Evolutionary conservation across 2,888 invertebrate genomes (phyloP), one percentile per base, ranked within the genome.

Genomic region (Neoascia interrupta): DNA sequence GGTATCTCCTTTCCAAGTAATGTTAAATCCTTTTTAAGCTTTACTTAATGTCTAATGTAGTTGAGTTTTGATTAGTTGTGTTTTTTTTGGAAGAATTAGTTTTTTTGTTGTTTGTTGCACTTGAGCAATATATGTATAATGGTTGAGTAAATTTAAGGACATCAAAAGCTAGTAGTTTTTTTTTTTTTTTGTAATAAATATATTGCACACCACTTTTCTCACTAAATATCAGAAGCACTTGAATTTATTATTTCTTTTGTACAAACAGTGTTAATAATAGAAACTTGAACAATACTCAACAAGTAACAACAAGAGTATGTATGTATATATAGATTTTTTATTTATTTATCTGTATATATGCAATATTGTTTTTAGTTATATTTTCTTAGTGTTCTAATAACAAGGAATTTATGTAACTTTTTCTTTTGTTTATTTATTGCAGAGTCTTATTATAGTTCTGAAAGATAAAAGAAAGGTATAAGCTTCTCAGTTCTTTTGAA

Each of bases 271-370:
- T n/a, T n/a, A 68, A 54, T 61, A 66, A 64, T 58, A 68, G 61
- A 79, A 66, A 72, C 66, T 73, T 61, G 47, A 79, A 79, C 72
- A 73, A 79, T 60, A 19, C 26, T 66, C 39, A 79, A 68, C 72
- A 73, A 72, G 23, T 68, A 79, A 79, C 79, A 79, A 79, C n/a
- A n/a, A n/a, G n/a, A n/a, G n/a, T 41, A 61, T 60, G 15, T 53
- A 70, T n/a, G 43, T 70, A 15, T 45, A 47, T 56, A 49, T 61
- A 53, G 23, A 37, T 60, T 39, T 21, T 66, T 19, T 66, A 41
- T 49, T 39, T 51, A 26, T 58, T 5, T 49, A 13, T 64, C 11
- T 60, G n/a, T n/a, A 28, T 53, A 28, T 41, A 51, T n/a, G 16
- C 16, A 41, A 13, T 68, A 23, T 11, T 26, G 10, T 15, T 43